Evolutionary conservation across 2,888 invertebrate species (phyloP).

Genomic region (Homarus gammarus): DNA sequence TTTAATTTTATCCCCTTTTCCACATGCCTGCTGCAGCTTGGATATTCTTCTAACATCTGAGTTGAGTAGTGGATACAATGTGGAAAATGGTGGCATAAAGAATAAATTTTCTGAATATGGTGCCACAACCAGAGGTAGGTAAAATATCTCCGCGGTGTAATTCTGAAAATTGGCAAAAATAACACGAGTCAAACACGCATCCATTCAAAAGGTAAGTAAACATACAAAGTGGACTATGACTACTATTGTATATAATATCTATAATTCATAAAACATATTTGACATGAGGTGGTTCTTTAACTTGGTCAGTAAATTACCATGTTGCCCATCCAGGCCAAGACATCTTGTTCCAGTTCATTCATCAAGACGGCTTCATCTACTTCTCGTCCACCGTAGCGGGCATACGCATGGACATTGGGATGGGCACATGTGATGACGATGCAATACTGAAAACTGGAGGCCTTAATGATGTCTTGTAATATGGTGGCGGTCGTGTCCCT

Average conservation of each 20-base stretch:
- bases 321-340: slow-evolving; percentile 83
- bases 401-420: slow-evolving; percentile 82
- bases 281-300: too few relatives aligned
- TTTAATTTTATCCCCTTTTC: slow-evolving; percentile 52
- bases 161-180: too few relatives aligned
- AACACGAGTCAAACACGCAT: too few relatives aligned
- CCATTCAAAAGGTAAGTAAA: too few relatives aligned
- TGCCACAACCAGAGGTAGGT: slow-evolving; percentile 83
- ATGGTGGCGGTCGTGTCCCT: slow-evolving; percentile 82
- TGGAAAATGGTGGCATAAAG: slow-evolving; percentile 83
- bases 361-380: slow-evolving; percentile 79
- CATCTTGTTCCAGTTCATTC: slow-evolving; percentile 79
- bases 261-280: too few relatives aligned
- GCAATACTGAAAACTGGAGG: slow-evolving; percentile 84
- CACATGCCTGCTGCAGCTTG: slow-evolving; percentile 35
- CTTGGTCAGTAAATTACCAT: slow-evolving; percentile 79
- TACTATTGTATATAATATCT: too few relatives aligned
- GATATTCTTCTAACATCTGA: slow-evolving; percentile 55
- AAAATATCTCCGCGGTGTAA: slow-evolving; percentile 83
- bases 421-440: slow-evolving; percentile 83
- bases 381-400: slow-evolving; percentile 79
- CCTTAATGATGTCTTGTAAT: slow-evolving; percentile 83
- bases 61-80: slow-evolving; percentile 82
- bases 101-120: slow-evolving; percentile 83
- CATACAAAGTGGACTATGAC: too few relatives aligned